Evolutionary conservation across 2,888 invertebrate genomes (phyloP).

Genomic region (Erebia ligea): DNA sequence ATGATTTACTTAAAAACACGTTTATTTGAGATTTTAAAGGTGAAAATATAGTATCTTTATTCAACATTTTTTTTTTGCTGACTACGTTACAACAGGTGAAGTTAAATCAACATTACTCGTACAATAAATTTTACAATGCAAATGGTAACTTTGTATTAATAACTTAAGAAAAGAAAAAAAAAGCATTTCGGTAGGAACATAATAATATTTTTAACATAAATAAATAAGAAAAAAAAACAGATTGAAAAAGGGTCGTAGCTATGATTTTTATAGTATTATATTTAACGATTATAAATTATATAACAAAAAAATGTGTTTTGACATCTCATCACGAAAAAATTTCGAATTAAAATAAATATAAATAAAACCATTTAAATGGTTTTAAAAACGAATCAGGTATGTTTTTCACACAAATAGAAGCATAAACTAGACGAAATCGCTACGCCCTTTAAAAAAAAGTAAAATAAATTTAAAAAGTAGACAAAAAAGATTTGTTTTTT

Average conservation of each 20-base stretch:
- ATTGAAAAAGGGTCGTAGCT: conserved; percentile 22
- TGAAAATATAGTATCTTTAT: background rate
- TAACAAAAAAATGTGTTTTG: too few species aligned
- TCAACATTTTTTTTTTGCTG: conserved; percentile 22
- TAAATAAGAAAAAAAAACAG: conserved; percentile 22
- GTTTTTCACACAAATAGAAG: background rate
- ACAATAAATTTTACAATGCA: conserved; percentile 32
- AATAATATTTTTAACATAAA: background rate
- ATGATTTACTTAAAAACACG: background rate
- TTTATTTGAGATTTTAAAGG: background rate
- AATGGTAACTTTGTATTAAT: conserved; percentile 34
- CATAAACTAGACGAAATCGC: background rate
- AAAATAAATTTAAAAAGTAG: conserved; percentile 1
- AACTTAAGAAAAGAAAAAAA: background rate
- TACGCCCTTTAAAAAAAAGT: background rate
- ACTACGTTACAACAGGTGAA: conserved; percentile 20
- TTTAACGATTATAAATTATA: too few species aligned
- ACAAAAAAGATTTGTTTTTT: too few species aligned
- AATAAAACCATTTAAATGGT: too few species aligned
- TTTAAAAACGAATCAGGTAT: too few species aligned
- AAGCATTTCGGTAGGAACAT: conserved; percentile 3
- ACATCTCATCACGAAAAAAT: too few species aligned
- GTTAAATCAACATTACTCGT: conserved; percentile 20
- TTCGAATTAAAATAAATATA: too few species aligned
- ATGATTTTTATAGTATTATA: background rate